Evolutionary conservation across 2,888 invertebrate species (phyloP).

Genomic region (Scaptomyza caliginosa): DNA sequence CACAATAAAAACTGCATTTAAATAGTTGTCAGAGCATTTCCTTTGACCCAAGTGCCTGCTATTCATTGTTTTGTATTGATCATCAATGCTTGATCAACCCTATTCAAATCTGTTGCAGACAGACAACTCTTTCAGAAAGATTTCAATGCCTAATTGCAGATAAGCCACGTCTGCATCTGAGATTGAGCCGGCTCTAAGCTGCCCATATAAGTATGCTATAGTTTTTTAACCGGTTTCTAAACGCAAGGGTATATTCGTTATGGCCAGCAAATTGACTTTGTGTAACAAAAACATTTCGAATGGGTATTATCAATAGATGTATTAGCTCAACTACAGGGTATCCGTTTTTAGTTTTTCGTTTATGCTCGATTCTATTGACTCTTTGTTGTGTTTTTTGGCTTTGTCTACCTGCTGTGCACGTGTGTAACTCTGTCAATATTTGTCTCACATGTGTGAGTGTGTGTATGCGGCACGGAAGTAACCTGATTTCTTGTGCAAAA

Average conservation of each 20-base stretch:
- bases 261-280: neutral
- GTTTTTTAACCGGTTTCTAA: conserved; percentile 1
- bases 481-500: conserved; percentile 72
- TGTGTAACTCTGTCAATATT: conserved; percentile 69
- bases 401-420: conserved; percentile 76
- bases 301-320: no score
- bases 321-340: conserved; percentile 16
- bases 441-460: conserved; percentile 43
- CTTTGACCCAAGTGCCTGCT: conserved; percentile 15
- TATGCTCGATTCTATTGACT: neutral
- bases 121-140: conserved; percentile 62
- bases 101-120: conserved; percentile 7
- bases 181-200: conserved; percentile 12
- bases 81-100: conserved; percentile 33
- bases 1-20: neutral
- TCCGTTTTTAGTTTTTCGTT: neutral
- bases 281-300: no score
- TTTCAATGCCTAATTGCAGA: conserved; percentile 32
- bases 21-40: conserved; percentile 18
- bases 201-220: conserved; percentile 18
- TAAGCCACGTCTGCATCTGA: conserved; percentile 48
- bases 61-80: conserved; percentile 35
- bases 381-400: conserved; percentile 20
- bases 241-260: neutral
- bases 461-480: conserved; percentile 69